These are phyloP conservation scores for Wiebesia pumilae DNA, from an alignment of 1,140 invertebrate genomes.

Conservation along the genomic window DNA sequence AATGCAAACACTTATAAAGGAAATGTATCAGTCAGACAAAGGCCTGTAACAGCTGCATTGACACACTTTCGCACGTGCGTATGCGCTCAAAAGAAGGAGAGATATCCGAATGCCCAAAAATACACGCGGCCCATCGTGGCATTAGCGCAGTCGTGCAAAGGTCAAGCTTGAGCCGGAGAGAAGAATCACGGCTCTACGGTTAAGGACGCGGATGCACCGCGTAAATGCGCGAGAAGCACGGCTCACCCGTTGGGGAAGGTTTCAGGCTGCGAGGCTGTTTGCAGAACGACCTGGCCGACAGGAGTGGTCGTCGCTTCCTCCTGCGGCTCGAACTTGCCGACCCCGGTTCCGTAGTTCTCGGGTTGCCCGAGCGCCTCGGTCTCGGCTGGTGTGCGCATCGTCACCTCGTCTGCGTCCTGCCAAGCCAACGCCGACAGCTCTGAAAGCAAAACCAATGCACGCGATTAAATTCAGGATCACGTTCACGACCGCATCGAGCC, in stretches of 20 bases:
- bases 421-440: not conserved
- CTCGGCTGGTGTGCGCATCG: constrained; percentile 67
- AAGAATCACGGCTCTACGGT: not conserved
- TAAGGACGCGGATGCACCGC: not conserved
- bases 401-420: constrained; percentile 9
- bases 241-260: constrained; percentile 68
- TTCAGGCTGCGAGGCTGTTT: constrained; percentile 64
- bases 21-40: not conserved
- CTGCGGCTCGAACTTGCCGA: constrained; percentile 20
- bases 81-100: not conserved
- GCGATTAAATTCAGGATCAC: not conserved
- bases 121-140: constrained; percentile 57
- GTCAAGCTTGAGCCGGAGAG: not conserved
- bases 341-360: constrained; percentile 60
- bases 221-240: not conserved
- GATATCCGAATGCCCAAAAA: constrained; percentile 34
- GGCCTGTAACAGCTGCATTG: constrained; percentile 29
- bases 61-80: constrained; percentile 32
- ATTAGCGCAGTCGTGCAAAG: constrained; percentile 3
- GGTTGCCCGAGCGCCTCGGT: constrained; percentile 62
- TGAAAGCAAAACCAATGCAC: not conserved
- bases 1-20: not conserved
- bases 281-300: constrained; percentile 63
- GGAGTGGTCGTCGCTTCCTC: constrained; percentile 58
- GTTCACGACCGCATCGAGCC: no score